Conservation (phyloP, 2,113 vertebrate species). For the Archocentrus centrarchus region DNA sequence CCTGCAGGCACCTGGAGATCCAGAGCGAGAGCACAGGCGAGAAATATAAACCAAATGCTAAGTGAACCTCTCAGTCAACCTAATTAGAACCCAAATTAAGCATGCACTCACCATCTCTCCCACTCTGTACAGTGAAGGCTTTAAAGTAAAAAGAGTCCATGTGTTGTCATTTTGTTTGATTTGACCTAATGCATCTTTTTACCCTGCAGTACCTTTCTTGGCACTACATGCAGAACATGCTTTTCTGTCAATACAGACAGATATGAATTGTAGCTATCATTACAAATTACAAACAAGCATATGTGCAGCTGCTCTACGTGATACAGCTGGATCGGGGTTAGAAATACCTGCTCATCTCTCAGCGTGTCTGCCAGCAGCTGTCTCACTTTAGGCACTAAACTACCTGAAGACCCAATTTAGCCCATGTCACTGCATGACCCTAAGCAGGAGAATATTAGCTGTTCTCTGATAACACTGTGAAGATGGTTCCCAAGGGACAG, state of each 20-base stretch:
- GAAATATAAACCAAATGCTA: conserved; percentile 42
- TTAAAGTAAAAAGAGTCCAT: conserved; percentile 19
- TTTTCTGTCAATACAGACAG: neutral
- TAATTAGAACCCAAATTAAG: conserved; percentile 57
- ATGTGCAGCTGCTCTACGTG: neutral
- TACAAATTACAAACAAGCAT: neutral
- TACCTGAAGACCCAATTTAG: neutral
- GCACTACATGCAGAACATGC: neutral
- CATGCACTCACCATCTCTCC: neutral
- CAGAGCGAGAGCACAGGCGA: conserved; percentile 20
- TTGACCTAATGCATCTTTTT: neutral
- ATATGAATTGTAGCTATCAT: neutral
- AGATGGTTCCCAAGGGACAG: neutral
- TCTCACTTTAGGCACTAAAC: neutral
- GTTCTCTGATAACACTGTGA: neutral
- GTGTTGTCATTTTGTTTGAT: conserved; percentile 18
- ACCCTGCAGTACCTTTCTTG: neutral
- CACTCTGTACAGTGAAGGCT: neutral
- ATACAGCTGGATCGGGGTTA: neutral
- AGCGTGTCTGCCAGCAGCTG: conserved; percentile 9
- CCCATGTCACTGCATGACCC: neutral
- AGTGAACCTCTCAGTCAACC: conserved; percentile 52
- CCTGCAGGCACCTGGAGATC: conserved; percentile 58
- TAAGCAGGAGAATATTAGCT: neutral
- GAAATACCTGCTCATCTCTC: neutral